Percentiles rank a stretch among this genome's conserved stretches.
phyloP scores from a whole-genome alignment of 2,888 invertebrate species.

The Bursaphelenchus okinawaensis region DNA sequence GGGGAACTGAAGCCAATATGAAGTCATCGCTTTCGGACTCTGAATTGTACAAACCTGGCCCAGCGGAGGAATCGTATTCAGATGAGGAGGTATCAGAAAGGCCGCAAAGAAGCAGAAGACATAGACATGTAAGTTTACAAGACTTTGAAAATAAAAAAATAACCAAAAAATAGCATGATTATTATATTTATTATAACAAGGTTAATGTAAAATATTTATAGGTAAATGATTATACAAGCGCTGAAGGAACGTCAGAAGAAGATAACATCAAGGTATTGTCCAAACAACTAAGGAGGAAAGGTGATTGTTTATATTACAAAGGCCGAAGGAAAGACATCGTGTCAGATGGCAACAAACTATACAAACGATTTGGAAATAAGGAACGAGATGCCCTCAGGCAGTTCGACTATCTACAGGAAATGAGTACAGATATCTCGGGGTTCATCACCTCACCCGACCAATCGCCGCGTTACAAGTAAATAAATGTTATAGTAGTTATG shows the following conservation, averaged over 20 bases:
- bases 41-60: background rate
- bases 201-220: background rate
- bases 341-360: slow-evolving; percentile 3
- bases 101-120: background rate
- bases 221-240: background rate
- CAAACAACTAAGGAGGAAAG: background rate
- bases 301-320: background rate
- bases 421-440: slow-evolving; percentile 40
- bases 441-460: slow-evolving; percentile 35
- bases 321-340: background rate
- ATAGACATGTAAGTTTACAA: background rate
- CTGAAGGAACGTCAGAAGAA: background rate
- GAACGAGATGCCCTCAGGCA: slow-evolving; percentile 35
- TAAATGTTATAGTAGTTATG: slow-evolving; percentile 5
- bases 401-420: slow-evolving; percentile 39
- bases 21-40: background rate
- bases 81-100: background rate
- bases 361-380: slow-evolving; percentile 14
- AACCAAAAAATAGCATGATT: too few species aligned
- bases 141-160: background rate
- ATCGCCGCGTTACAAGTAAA: slow-evolving; percentile 9
- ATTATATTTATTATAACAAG: background rate
- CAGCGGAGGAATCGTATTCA: background rate
- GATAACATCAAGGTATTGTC: background rate
- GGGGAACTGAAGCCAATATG: background rate